phyloP scores from a whole-genome alignment of 1,140 invertebrate genomes.

The Pomacea maculata region DNA sequence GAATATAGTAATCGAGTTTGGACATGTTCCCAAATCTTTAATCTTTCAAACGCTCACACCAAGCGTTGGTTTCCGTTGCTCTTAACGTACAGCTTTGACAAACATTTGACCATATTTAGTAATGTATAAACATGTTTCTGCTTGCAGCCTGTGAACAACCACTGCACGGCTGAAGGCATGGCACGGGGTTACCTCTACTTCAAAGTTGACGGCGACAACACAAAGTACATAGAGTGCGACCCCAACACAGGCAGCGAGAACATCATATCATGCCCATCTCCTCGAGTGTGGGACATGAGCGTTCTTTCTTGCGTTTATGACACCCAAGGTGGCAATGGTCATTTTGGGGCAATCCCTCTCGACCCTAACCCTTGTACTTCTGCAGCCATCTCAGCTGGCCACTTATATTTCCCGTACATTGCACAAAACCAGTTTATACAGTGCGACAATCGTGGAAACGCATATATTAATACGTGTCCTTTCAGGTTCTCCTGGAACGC shows the following conservation, averaged over 20 bases:
- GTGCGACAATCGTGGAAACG: constrained; percentile 31
- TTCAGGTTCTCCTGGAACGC: constrained; percentile 40
- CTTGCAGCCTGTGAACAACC: constrained; percentile 17
- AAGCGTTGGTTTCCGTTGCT: too few relatives aligned
- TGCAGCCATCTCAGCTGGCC: constrained; percentile 27
- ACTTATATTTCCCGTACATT: constrained; percentile 37
- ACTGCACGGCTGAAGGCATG: constrained; percentile 26
- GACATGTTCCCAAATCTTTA: too few relatives aligned
- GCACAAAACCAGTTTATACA: constrained; percentile 32
- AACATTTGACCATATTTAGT: too few relatives aligned
- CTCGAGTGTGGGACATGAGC: constrained; percentile 11
- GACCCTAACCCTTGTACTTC: too few relatives aligned
- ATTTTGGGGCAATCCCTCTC: too few relatives aligned
- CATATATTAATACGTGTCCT: constrained; percentile 35
- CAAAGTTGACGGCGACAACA: constrained; percentile 23
- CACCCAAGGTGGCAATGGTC: too few relatives aligned
- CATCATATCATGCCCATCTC: neutral
- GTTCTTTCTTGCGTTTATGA: constrained; percentile 14
- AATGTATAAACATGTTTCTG: too few relatives aligned
- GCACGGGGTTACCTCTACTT: constrained; percentile 37
- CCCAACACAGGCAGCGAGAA: neutral
- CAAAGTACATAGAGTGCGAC: constrained; percentile 13
- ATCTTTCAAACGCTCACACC: too few relatives aligned
- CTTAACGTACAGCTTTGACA: too few relatives aligned
- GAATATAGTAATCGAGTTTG: too few relatives aligned